phyloP scores from a whole-genome alignment of 2,888 invertebrate genomes.

The Ornithoptera alexandrae region DNA sequence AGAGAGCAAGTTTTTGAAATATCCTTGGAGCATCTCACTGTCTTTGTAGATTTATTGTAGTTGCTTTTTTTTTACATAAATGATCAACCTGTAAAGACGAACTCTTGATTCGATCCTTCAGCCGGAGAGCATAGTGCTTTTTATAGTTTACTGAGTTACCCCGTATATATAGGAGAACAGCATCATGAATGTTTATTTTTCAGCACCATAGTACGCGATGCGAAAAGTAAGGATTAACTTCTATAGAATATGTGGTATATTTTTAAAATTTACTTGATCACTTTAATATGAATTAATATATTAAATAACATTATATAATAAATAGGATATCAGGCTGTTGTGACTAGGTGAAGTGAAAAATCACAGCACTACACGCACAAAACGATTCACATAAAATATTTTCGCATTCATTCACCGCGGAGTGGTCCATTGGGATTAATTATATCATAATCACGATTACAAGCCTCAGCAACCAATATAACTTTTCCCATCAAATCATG shows the following conservation, averaged over 20 bases:
- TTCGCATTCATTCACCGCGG: neutral
- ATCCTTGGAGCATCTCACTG: too few species aligned
- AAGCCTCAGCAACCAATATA: constrained; percentile 46
- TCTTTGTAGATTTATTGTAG: too few species aligned
- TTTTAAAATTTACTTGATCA: too few species aligned
- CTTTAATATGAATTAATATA: too few species aligned
- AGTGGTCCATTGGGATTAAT: constrained; percentile 42
- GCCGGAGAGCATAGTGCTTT: neutral
- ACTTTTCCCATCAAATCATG: constrained; percentile 67
- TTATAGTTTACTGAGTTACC: neutral
- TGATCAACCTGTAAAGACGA: too few species aligned
- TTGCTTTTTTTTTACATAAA: too few species aligned
- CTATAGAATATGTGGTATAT: too few species aligned
- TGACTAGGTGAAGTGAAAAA: too few species aligned
- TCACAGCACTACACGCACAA: neutral
- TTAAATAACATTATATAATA: too few species aligned
- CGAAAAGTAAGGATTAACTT: neutral
- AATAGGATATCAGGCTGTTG: too few species aligned
- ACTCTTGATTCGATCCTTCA: too few species aligned
- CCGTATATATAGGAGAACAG: neutral
- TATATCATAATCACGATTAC: constrained; percentile 42
- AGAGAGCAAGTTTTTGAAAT: too few species aligned
- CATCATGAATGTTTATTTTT: neutral
- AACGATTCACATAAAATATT: neutral
- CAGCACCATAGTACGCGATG: neutral